These are phyloP conservation scores for Coptodon rendalli DNA, from an alignment of 2,113 vertebrate species.

Conservation along the genomic window DNA sequence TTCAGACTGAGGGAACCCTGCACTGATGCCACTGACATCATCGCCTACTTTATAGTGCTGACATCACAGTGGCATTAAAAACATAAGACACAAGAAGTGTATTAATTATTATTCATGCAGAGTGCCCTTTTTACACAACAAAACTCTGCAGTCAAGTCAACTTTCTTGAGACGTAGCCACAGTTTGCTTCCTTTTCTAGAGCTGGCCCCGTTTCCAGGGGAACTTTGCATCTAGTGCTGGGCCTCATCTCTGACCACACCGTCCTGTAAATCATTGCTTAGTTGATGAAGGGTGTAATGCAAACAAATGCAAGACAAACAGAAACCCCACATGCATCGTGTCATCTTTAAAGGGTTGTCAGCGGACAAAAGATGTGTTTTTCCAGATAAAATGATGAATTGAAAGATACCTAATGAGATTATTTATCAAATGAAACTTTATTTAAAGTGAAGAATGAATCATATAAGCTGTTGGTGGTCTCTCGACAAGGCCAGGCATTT, in stretches of 20 bases:
- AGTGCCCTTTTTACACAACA: background rate
- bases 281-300: background rate
- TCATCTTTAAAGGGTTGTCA: background rate
- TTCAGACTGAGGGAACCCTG: background rate
- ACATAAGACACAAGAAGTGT: background rate
- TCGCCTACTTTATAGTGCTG: background rate
- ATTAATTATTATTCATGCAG: background rate
- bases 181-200: background rate
- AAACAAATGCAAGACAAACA: background rate
- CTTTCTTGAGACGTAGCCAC: background rate
- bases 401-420: conserved; percentile 10
- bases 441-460: conserved; percentile 45
- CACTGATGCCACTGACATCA: background rate
- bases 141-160: background rate
- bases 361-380: background rate
- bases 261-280: background rate
- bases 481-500: background rate
- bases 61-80: background rate
- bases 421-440: conserved; percentile 38
- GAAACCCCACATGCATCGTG: background rate
- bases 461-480: background rate
- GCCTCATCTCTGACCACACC: background rate
- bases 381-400: background rate
- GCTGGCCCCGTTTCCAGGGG: background rate
- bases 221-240: background rate